Evolutionary conservation across 2,797 vertebrate species (phyloP).

Genomic region (Echiichthys vipera): DNA sequence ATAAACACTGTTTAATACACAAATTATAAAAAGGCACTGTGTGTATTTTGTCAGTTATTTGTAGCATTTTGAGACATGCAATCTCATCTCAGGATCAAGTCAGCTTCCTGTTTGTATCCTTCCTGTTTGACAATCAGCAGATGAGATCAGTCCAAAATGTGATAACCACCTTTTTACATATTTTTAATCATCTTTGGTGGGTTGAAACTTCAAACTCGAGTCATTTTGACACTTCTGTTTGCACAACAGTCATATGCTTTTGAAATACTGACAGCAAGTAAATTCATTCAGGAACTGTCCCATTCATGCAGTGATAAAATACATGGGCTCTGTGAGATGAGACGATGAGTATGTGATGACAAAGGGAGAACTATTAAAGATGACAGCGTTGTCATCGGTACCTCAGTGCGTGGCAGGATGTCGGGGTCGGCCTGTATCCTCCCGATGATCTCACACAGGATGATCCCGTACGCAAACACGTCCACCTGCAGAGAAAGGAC

Average conservation of each 20-base stretch:
- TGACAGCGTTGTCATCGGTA: slow-evolving; percentile 55
- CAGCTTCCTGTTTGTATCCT: slow-evolving; percentile 39
- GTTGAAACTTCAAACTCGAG: slow-evolving; percentile 9
- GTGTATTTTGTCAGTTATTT: not conserved
- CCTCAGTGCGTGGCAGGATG: slow-evolving; percentile 94
- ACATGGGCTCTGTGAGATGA: not conserved
- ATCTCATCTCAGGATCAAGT: not conserved
- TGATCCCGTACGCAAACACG: slow-evolving; percentile 95
- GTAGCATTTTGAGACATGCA: not conserved
- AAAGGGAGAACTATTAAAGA: not conserved
- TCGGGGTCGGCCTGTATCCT: slow-evolving; percentile 95
- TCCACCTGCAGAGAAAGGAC: slow-evolving; percentile 86
- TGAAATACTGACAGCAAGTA: not conserved
- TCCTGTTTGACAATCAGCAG: not conserved
- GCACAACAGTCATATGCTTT: slow-evolving; percentile 4
- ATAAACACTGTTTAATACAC: not conserved
- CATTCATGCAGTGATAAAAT: not conserved
- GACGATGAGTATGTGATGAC: slow-evolving; percentile 3
- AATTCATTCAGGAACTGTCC: not conserved
- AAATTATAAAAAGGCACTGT: not conserved
- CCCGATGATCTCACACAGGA: slow-evolving; percentile 94
- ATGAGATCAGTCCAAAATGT: not conserved
- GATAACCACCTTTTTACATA: not conserved
- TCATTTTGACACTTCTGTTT: slow-evolving; percentile 26
- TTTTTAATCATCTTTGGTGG: not conserved